Conservation (phyloP, 2,113 vertebrate species). For the Alexandromys fortis region DNA sequence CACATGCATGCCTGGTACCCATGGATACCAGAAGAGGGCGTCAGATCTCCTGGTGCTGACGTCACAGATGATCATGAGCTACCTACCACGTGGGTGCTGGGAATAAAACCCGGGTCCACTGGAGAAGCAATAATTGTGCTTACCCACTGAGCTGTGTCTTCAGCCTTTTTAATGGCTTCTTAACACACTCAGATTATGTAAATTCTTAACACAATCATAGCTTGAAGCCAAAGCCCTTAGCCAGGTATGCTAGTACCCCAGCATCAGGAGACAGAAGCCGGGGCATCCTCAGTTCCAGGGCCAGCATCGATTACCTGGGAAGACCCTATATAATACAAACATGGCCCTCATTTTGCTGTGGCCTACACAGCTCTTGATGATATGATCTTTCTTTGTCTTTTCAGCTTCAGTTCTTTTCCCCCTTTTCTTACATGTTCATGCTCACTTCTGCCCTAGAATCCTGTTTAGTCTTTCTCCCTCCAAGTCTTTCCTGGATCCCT, state of each 20-base stretch:
- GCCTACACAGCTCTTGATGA: not conserved
- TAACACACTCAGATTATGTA: not conserved
- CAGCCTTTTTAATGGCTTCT: slow-evolving; percentile 3
- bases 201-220: not conserved
- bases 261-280: not conserved
- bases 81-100: not conserved
- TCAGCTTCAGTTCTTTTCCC: not conserved
- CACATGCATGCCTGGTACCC: not conserved
- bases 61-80: not conserved
- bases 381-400: not conserved
- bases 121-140: not conserved
- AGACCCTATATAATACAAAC: not conserved
- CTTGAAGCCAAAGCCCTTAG: not conserved
- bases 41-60: not conserved
- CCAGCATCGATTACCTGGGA: no score
- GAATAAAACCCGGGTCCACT: not conserved
- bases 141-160: not conserved
- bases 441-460: not conserved
- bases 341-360: not conserved
- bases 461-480: not conserved
- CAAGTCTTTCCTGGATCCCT: not conserved
- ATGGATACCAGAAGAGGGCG: not conserved
- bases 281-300: not conserved
- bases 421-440: not conserved
- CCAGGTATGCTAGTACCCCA: not conserved